Evolutionary conservation across 2,113 vertebrate genomes (phyloP), one percentile per base, ranked within the genome.

Genomic region (Hepsetus odoe): DNA sequence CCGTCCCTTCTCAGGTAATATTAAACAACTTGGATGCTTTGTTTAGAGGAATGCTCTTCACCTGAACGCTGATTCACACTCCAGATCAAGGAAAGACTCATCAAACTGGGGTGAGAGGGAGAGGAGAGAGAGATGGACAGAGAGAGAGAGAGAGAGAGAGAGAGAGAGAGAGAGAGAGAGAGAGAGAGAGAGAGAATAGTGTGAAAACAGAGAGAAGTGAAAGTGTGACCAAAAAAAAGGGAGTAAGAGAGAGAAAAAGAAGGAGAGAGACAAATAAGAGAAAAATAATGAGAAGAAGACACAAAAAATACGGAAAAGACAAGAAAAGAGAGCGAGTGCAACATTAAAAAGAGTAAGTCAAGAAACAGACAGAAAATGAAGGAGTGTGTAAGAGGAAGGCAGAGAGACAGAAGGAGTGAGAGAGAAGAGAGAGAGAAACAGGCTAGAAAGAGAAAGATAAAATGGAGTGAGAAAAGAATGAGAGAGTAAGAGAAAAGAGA

Each of bases 11-110:
- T n/a, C n/a, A 70, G 33, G 79, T 74, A 81, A 51, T 82, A 85
- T 87, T 85, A 89, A 89, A 89, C n/a, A n/a, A n/a, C n/a, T 85
- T 84, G 83, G n/a, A 51, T 16, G 71, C 83, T 88, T 89, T 87
- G 85, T 90, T 83, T 85, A 70, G 68, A 69, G 80, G 79, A 86
- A 82, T 59, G 80, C 79, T 76, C 76, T 65, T 67, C 61, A 46
- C 83, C 74, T 79, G 22, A 28, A 24, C 7, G 59, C 40, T n/a
- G n/a, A n/a, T n/a, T n/a, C n/a, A n/a, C n/a, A n/a, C n/a, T n/a
- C n/a, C n/a, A n/a, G n/a, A n/a, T n/a, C n/a, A n/a, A n/a, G n/a
- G n/a, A n/a, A n/a, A n/a, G n/a, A n/a, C n/a, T n/a, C n/a, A n/a
- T n/a, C n/a, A n/a, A n/a, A n/a, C n/a, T n/a, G 20, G 64, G 22